phyloP scores from a whole-genome alignment of 2,113 vertebrate species.

The Ellobius talpinus region DNA sequence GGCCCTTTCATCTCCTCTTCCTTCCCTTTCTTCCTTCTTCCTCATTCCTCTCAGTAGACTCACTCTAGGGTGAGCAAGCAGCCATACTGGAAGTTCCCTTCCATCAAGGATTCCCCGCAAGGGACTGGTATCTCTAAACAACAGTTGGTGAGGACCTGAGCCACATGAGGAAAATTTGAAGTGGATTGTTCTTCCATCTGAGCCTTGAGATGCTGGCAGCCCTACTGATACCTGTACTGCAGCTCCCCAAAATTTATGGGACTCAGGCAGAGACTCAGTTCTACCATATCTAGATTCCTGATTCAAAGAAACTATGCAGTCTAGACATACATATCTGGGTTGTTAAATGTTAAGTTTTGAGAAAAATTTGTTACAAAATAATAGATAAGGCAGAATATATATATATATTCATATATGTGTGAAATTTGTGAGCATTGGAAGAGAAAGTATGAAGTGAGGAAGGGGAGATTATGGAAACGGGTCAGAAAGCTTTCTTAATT shows the following conservation, averaged over 20 bases:
- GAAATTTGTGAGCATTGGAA: neutral
- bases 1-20: neutral
- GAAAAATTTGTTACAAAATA: neutral
- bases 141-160: neutral
- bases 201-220: neutral
- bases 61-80: neutral
- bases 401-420: neutral
- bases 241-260: neutral
- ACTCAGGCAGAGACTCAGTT: neutral
- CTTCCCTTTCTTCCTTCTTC: neutral
- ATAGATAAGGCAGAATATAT: neutral
- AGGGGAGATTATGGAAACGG: neutral
- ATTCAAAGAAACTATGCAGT: neutral
- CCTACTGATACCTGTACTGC: neutral
- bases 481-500: neutral
- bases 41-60: neutral
- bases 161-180: neutral
- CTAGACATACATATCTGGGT: neutral
- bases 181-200: too few species aligned
- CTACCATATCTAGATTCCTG: neutral
- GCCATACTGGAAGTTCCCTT: neutral
- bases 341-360: neutral
- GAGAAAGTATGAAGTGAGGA: neutral
- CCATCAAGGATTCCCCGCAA: neutral
- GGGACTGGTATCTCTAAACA: neutral